Percentiles rank a stretch among this genome's conserved stretches.
Conservation (phyloP, 2,797 vertebrate species). For the Pampus argenteus region DNA sequence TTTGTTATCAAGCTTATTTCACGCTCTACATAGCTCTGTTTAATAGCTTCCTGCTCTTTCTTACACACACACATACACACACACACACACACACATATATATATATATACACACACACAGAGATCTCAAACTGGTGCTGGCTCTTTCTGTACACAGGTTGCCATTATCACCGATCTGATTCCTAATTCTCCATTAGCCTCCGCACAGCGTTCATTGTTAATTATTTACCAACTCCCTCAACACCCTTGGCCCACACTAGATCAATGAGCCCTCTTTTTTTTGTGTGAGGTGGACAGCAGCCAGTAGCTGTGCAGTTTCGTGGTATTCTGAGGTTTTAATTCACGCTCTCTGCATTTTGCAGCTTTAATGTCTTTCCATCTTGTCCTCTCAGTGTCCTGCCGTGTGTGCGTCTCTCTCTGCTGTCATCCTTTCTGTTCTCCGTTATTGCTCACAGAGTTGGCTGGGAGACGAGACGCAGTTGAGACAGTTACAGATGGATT, state of each 20-base stretch:
- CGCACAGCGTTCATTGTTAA: conserved; percentile 65
- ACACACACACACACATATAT: conserved; percentile 24
- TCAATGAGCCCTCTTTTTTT: conserved; percentile 48
- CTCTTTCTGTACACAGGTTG: conserved; percentile 56
- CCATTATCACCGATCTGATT: conserved; percentile 74
- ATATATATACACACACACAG: conserved; percentile 16
- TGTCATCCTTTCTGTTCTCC: conserved; percentile 52
- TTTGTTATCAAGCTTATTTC: conserved; percentile 76
- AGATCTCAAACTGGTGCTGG: conserved; percentile 32
- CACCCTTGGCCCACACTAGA: conserved; percentile 52
- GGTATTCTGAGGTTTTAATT: conserved; percentile 50
- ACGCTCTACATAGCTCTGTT: conserved; percentile 71
- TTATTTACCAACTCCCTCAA: conserved; percentile 74
- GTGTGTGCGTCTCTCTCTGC: conserved; percentile 31
- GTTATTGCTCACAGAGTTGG: conserved; percentile 64
- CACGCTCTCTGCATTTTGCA: conserved; percentile 17
- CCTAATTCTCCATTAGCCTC: conserved; percentile 77
- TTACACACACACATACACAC: conserved; percentile 18
- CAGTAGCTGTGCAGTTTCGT: conserved; percentile 48
- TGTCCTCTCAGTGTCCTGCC: conserved; percentile 45
- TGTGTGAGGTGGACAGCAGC: conserved; percentile 37
- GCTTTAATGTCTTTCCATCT: conserved; percentile 51
- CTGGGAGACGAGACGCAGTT: conserved; percentile 51
- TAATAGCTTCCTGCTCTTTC: conserved; percentile 68
- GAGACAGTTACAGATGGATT: conserved; percentile 59